These are phyloP conservation scores for Podilymbus podiceps DNA, from an alignment of 2,113 vertebrate species.

Conservation along the genomic window DNA sequence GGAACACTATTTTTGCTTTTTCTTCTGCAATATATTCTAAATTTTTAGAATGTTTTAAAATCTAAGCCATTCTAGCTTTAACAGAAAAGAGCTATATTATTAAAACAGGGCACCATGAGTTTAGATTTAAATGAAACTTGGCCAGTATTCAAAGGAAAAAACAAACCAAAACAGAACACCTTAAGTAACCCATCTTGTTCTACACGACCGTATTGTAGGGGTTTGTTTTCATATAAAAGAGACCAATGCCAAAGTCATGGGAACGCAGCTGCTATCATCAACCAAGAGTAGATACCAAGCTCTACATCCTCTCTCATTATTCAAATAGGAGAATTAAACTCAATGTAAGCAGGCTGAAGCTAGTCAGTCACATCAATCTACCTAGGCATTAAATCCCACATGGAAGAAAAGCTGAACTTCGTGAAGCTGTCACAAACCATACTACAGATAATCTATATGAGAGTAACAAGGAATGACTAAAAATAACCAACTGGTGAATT, in stretches of 20 bases:
- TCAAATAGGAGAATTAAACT: constrained; percentile 50
- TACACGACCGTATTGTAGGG: background rate
- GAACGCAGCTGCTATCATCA: constrained; percentile 38
- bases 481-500: background rate
- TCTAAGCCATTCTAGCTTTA: background rate
- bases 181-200: constrained; percentile 8
- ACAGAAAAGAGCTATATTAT: background rate
- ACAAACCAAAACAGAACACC: background rate
- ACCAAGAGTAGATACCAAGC: constrained; percentile 55
- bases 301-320: constrained; percentile 20
- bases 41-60: background rate
- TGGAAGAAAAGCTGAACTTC: background rate
- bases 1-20: background rate
- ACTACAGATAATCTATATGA: background rate
- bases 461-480: background rate
- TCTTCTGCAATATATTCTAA: background rate
- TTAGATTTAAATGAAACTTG: constrained; percentile 9
- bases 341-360: background rate
- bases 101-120: background rate
- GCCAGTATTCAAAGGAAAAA: constrained; percentile 8
- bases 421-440: background rate
- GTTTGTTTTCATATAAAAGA: constrained; percentile 15
- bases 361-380: background rate
- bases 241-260: constrained; percentile 26
- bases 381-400: background rate